Conservation (phyloP, 2,797 vertebrate genomes). For the Spea hammondii region DNA sequence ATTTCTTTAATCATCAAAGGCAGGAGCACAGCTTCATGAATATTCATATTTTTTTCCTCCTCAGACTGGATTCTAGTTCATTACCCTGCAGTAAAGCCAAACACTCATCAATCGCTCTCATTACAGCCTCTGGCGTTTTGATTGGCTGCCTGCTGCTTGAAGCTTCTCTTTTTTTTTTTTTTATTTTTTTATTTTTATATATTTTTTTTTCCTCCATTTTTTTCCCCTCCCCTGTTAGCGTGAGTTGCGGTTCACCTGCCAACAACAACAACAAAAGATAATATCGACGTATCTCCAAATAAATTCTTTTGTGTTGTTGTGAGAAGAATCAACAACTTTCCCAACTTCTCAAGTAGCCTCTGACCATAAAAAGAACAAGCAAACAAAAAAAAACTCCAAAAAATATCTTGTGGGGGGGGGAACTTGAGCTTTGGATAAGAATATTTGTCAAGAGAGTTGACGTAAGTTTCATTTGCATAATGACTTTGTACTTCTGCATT, state of each 20-base stretch:
- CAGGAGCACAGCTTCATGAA: constrained; percentile 95
- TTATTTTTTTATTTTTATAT: constrained; percentile 32
- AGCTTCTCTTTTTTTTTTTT: constrained; percentile 61
- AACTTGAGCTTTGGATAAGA: constrained; percentile 94
- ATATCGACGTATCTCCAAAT: constrained; percentile 69
- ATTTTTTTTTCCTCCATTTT: constrained; percentile 38
- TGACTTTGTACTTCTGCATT: constrained; percentile 99
- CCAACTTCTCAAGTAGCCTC: constrained; percentile 78
- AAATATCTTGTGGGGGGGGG: constrained; percentile 63
- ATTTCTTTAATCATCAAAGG: constrained; percentile 99
- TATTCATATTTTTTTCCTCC: constrained; percentile 91
- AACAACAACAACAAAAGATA: constrained; percentile 59
- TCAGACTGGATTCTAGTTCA: constrained; percentile 95
- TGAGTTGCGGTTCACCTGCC: constrained; percentile 74
- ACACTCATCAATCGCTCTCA: constrained; percentile 91
- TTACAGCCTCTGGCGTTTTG: constrained; percentile 80
- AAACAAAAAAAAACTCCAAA: constrained; percentile 56
- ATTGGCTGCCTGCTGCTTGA: constrained; percentile 81
- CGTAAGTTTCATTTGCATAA: constrained; percentile 99
- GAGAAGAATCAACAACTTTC: constrained; percentile 65
- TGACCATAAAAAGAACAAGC: constrained; percentile 65
- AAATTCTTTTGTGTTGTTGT: constrained; percentile 70
- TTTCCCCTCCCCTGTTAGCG: constrained; percentile 58
- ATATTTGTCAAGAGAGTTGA: constrained; percentile 99
- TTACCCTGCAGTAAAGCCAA: constrained; percentile 97